Conservation (phyloP, 2,797 vertebrate genomes). For the Mionectes olivaceus region DNA sequence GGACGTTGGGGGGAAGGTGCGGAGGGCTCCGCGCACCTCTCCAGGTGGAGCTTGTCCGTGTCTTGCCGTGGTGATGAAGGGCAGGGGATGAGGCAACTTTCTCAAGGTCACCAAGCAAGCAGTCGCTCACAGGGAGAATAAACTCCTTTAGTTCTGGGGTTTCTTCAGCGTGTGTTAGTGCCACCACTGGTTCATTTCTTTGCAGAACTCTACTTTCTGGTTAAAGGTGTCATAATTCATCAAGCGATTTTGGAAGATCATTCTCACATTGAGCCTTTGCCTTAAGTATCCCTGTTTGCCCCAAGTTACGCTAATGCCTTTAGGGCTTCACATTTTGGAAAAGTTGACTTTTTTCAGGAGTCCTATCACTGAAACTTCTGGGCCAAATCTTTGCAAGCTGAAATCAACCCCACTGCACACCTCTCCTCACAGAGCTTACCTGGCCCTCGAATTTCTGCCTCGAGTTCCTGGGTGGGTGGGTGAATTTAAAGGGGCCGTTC, state of each 20-base stretch:
- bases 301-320: background rate
- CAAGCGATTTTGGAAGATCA: background rate
- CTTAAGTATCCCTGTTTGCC: background rate
- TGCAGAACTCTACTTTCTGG: background rate
- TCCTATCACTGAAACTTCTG: rapidly evolving
- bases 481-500: background rate
- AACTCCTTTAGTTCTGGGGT: background rate
- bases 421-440: background rate
- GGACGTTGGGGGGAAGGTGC: background rate
- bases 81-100: background rate
- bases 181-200: rapidly evolving
- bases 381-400: background rate
- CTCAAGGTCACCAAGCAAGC: background rate
- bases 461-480: background rate
- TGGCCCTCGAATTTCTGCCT: background rate
- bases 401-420: background rate
- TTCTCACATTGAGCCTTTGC: background rate
- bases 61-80: background rate
- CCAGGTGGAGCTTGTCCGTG: background rate
- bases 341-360: background rate
- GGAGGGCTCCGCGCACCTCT: background rate
- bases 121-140: background rate
- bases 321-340: background rate
- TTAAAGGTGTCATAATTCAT: background rate
- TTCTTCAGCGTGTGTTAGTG: rapidly evolving